Percentiles rank a stretch among this genome's conserved stretches.
Conservation (phyloP, 2,888 invertebrate genomes). For the Pheosia gnoma region DNA sequence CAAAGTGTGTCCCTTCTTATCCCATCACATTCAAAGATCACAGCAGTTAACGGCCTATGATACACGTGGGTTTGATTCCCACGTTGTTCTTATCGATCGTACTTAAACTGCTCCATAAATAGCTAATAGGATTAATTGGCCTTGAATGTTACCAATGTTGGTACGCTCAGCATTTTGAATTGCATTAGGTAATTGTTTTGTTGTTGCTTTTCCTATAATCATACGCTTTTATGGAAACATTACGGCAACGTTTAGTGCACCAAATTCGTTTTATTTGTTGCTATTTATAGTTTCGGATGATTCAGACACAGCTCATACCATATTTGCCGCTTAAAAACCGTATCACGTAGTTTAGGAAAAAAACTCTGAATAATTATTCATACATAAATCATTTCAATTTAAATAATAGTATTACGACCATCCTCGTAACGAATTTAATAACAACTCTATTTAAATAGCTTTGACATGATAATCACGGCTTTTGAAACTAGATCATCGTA, state of each 20-base stretch:
- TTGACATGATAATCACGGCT: not conserved
- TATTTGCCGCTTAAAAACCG: not conserved
- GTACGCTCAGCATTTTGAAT: not conserved
- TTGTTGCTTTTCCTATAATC: no score
- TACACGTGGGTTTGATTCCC: slow-evolving; percentile 44
- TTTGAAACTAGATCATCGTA: not conserved
- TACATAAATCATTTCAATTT: not conserved
- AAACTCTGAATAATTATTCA: not conserved
- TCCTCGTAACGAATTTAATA: not conserved
- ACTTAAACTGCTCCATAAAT: not conserved
- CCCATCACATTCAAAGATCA: slow-evolving; percentile 26
- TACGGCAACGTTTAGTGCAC: no score
- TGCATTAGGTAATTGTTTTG: not conserved
- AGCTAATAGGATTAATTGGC: not conserved
- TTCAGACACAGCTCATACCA: not conserved
- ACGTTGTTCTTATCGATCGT: slow-evolving; percentile 39
- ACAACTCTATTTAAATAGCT: not conserved
- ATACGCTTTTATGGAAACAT: no score
- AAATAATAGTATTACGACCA: not conserved
- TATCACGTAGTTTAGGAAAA: not conserved
- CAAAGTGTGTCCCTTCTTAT: slow-evolving; percentile 28
- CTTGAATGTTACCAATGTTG: not conserved
- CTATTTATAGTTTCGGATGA: no score
- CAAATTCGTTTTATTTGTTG: no score
- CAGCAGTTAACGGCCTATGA: slow-evolving; percentile 21